Base-by-base conservation (phyloP, 2,797 vertebrate species). In the Schizopygopsis pylzovi region DNA sequence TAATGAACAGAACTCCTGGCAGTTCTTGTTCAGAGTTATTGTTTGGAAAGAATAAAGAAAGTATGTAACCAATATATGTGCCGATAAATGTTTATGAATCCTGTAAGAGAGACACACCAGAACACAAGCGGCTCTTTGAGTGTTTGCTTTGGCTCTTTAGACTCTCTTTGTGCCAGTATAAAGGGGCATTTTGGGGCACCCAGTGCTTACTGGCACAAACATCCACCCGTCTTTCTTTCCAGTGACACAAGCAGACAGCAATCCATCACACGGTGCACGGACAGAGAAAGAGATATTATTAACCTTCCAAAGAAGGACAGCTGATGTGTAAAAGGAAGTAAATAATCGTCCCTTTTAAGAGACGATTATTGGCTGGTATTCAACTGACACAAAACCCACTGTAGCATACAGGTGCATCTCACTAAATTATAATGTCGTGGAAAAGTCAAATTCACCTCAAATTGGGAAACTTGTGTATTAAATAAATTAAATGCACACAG, bases 181-280 rank as follows among this genome's bases (percentile, higher is more conserved):
- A 90, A 80, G 75, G 79, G 73, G 45, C 43, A 79, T 86, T 87
- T 87, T 87, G 37, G 80, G 75, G 84, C 82, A 79, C 83, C 81
- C 83, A 68, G 73, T 86, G 72, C 86, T 39, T 70, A 56, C 83
- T 88, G 87, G 86, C 87, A 90, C 89, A 87, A 88, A 82, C 61
- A 84, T 45, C 52, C 75, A 82, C 68, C 59, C 71, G 61, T 33
- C 83, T 67, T 86, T 87, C 81, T 90, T 56, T 79, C 56, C 61
- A 82, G 59, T 10, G 76, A 78, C 82, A 77, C 70, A 81, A 39
- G 52, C 41, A 67, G 72, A 87, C 54, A 87, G 76, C 77, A 65
- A 16, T 79, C 59, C 71, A 73, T 75, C 71, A 88, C 18, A 28
- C 43, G 77, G 28, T 39, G 81, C 37, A 83, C 20, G 10, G 33